These are phyloP conservation scores for Hypsopygia costalis DNA, from an alignment of 2,888 invertebrate species.

Conservation along the genomic window DNA sequence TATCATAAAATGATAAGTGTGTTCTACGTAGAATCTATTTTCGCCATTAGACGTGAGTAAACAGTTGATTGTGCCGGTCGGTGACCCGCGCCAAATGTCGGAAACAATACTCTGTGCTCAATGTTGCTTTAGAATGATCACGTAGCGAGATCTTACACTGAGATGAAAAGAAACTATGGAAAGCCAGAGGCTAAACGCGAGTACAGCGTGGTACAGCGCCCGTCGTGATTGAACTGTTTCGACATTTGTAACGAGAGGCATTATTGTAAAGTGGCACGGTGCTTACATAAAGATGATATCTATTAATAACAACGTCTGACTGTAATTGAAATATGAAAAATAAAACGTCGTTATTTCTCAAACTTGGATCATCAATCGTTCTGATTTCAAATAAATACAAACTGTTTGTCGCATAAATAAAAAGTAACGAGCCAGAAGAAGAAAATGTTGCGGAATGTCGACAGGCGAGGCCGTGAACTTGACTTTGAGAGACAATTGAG, in stretches of 20 bases:
- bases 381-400: conserved; percentile 2
- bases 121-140: conserved; percentile 47
- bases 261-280: conserved; percentile 21
- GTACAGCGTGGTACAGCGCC: conserved; percentile 5
- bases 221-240: conserved; percentile 25
- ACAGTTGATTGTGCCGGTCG: conserved; percentile 59
- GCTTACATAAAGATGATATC: conserved; percentile 21
- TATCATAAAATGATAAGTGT: conserved; percentile 17
- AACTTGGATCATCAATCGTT: conserved; percentile 5
- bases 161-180: conserved; percentile 33
- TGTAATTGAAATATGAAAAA: conserved; percentile 14
- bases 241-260: conserved; percentile 24
- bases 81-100: conserved; percentile 65
- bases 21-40: conserved; percentile 35
- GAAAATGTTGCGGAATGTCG: conserved; percentile 43
- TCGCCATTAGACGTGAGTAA: conserved; percentile 45
- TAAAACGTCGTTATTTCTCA: conserved; percentile 1
- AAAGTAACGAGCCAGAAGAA: conserved; percentile 38
- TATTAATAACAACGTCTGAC: conserved; percentile 13
- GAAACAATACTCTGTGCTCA: conserved; percentile 61
- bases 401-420: conserved; percentile 20
- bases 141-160: conserved; percentile 42
- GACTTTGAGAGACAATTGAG: conserved; percentile 55
- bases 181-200: conserved; percentile 14
- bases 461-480: conserved; percentile 62